Base-by-base conservation (phyloP, 2,888 invertebrate species). In the Clanis bilineata region DNA sequence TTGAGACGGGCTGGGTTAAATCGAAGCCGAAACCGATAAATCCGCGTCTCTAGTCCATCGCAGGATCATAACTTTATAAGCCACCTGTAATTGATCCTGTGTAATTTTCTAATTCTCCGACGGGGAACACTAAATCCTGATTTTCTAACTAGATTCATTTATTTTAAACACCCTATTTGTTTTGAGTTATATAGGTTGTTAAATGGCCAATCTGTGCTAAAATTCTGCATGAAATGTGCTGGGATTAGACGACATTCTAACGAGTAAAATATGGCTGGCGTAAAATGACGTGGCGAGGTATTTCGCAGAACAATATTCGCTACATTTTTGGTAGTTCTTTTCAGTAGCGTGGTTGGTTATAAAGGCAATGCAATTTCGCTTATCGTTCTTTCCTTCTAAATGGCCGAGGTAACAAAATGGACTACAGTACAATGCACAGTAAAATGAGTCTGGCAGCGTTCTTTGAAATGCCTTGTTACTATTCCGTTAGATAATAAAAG, bases 21-120 rank as follows among this genome's bases (percentile, higher is more conserved):
- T 82, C 79, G 77, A 73, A 80, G 73, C 71, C 70, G 74, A 76
- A 72, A 67, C 71, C 83, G 74, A 85, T 88, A 85, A 85, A 84
- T 88, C 83, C 71, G 66, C 72, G 85, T 86, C 83, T 74, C 66
- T 70, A 66, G 65, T 66, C 69, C 69, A 68, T 62, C 72, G 70
- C 70, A 65, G 77, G 78, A 80, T 86, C 82, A 86, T 83, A 88
- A 88, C 83, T 88, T 85, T 73, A 66, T 79, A 83, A 88, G 80
- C 83, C 79, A 79, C 74, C 79, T 82, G 80, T 86, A 86, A 87
- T 86, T 85, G 80, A 72, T 73, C 74, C 74, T 76, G 72, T 75
- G 69, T 75, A 76, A 76, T 78, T 80, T 80, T 78, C 71, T 76
- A 79, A 83, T 82, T 80, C 75, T 70, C 70, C 64, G 63, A 69